phyloP scores from a whole-genome alignment of 1,140 invertebrate species.

The Drosophila lowei region DNA sequence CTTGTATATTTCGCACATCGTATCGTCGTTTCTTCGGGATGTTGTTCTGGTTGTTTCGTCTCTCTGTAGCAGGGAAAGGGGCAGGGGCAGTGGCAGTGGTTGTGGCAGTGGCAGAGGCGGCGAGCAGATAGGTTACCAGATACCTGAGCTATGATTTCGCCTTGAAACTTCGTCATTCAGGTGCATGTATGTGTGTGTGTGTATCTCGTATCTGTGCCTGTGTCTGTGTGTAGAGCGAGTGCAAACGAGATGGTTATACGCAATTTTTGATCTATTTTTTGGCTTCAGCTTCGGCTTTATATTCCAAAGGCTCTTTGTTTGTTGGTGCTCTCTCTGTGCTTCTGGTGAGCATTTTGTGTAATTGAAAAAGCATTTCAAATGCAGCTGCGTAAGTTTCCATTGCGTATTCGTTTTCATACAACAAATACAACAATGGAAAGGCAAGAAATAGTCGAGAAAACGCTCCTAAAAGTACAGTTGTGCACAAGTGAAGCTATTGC shows the following conservation, averaged over 20 bases:
- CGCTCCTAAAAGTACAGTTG: slow-evolving; percentile 53
- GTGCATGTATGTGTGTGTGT: slow-evolving; percentile 33
- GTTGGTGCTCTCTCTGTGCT: slow-evolving; percentile 10
- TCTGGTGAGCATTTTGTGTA: slow-evolving; percentile 52
- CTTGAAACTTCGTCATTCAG: slow-evolving; percentile 62
- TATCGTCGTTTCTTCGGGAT: slow-evolving; percentile 8
- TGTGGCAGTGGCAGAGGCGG: neutral
- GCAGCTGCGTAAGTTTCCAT: slow-evolving; percentile 71
- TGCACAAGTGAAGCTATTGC: slow-evolving; percentile 22
- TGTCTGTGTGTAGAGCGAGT: too few species aligned
- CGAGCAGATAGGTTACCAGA: slow-evolving; percentile 63
- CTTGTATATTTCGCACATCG: slow-evolving; percentile 62
- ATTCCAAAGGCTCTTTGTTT: slow-evolving; percentile 8
- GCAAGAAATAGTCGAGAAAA: neutral
- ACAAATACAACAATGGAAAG: slow-evolving; percentile 21
- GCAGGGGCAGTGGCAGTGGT: neutral
- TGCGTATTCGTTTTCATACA: slow-evolving; percentile 19
- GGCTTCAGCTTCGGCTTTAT: slow-evolving; percentile 18
- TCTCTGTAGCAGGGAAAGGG: neutral
- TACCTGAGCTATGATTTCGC: slow-evolving; percentile 75
- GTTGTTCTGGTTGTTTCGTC: slow-evolving; percentile 39
- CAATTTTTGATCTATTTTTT: slow-evolving; percentile 69
- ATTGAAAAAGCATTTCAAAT: slow-evolving; percentile 76
- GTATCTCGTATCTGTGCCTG: neutral
- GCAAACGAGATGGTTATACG: slow-evolving; percentile 30